Evolutionary conservation across 1,140 invertebrate genomes (phyloP), one percentile per base, ranked within the genome.

Genomic region (Pararge aegeria): DNA sequence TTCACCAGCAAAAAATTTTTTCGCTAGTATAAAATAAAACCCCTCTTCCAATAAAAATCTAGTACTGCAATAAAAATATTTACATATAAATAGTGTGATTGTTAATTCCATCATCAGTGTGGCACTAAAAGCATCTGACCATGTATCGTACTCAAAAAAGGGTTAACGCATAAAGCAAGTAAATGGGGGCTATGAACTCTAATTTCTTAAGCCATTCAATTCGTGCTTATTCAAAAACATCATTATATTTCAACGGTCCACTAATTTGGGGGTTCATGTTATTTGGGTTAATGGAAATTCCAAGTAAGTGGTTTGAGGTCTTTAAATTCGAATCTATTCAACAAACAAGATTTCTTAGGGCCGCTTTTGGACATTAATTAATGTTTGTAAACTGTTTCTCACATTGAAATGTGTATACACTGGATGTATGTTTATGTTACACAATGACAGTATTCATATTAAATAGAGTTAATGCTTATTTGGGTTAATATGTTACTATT

Each of bases 201-300:
- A 27, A 49, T 49, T 49, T 49, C 46, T 49, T 49, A 29, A 29
- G 46, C 46, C 18, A 49, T 49, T 49, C 46, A 49, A 49, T 49
- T 49, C 46, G 29, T 27, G 24, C 46, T 16, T 29, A 49, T 49
- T 49, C 49, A 52, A 12, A 51, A 52, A 37, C 27, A 37, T 52
- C 27, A 52, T 52, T 34, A 49, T 56, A 49, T 48, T 49, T 13
- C n/a, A 37, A 49, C 46, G 42, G 29, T n/a, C 44, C 46, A 30
- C 7, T 56, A 49, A 56, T 56, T 37, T 56, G 7, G 27, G 38
- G n/a, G 18, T 21, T 34, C 29, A 13, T 18, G 27, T 48, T 49
- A 49, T 49, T 56, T 7, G 55, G 54, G 54, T 48, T 48, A 46
- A 56, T 56, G 44, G 55, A 56, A 56, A 56, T 56, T 34, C 29